These are phyloP conservation scores for Spilogale gracilis DNA, from an alignment of 2,113 vertebrate genomes.

Conservation along the genomic window DNA sequence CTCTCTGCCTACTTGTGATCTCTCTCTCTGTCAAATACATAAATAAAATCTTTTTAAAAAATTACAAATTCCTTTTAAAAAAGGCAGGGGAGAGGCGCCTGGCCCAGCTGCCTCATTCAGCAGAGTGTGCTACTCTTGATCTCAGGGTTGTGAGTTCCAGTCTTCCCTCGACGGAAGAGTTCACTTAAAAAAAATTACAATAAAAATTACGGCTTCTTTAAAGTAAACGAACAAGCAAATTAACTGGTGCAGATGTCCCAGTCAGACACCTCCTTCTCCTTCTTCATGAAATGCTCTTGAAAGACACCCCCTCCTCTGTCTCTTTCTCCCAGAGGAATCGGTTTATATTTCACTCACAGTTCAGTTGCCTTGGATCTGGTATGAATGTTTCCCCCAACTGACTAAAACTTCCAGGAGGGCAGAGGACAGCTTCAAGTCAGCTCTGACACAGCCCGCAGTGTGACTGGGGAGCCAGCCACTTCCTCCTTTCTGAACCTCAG, in stretches of 20 bases:
- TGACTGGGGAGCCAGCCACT: background rate
- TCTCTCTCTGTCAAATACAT: too few species aligned
- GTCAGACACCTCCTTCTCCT: background rate
- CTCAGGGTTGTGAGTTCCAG: background rate
- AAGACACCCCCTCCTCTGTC: background rate
- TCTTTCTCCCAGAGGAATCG: background rate
- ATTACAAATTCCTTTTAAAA: background rate
- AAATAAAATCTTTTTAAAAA: background rate
- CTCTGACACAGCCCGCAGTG: background rate
- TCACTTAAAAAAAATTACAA: background rate
- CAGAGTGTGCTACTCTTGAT: background rate
- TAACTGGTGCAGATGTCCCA: background rate
- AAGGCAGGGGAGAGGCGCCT: background rate
- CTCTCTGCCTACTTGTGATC: too few species aligned
- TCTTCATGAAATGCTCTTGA: background rate
- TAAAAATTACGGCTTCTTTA: background rate
- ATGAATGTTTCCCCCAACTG: background rate
- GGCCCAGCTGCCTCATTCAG: background rate
- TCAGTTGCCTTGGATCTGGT: background rate
- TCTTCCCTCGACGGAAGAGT: background rate
- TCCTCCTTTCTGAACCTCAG: background rate
- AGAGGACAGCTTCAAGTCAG: background rate
- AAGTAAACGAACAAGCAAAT: background rate
- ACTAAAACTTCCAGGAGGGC: background rate
- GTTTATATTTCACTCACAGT: background rate